phyloP scores from a whole-genome alignment of 2,888 invertebrate genomes.

The Cylindroiulus punctatus region DNA sequence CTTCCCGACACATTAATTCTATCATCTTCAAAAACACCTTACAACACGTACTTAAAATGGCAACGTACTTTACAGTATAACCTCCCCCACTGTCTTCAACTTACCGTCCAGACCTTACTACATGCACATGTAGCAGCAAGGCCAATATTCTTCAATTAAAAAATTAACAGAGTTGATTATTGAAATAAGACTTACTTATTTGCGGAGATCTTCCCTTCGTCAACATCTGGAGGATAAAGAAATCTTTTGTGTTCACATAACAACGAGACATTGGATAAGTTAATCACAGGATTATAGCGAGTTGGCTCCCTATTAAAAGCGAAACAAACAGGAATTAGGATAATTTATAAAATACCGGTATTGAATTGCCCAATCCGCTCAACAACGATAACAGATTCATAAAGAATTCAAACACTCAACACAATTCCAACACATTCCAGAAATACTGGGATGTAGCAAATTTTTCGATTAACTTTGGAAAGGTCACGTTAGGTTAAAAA shows the following conservation, averaged over 20 bases:
- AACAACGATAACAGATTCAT: neutral
- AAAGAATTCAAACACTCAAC: neutral
- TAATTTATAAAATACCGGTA: conserved; percentile 13
- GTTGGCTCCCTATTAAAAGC: conserved; percentile 46
- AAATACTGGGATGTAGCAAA: no score
- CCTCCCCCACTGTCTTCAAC: no score
- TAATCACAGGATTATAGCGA: conserved; percentile 42
- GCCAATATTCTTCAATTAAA: neutral
- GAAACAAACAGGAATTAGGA: conserved; percentile 1
- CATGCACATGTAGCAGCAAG: no score
- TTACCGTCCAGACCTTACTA: no score
- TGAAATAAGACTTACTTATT: conserved; percentile 47
- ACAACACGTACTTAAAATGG: no score
- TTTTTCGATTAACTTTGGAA: no score
- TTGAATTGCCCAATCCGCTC: neutral
- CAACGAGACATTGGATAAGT: conserved; percentile 19
- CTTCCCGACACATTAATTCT: no score
- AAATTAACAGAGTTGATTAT: conserved; percentile 20
- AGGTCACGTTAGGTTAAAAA: no score
- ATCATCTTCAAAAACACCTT: no score
- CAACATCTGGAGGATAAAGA: conserved; percentile 36
- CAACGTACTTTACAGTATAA: no score
- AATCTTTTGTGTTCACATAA: conserved; percentile 31
- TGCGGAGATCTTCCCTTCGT: neutral
- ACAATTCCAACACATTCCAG: neutral